Evolutionary conservation across 1,140 invertebrate genomes (phyloP).

Genomic region (Diabrotica virgifera): DNA sequence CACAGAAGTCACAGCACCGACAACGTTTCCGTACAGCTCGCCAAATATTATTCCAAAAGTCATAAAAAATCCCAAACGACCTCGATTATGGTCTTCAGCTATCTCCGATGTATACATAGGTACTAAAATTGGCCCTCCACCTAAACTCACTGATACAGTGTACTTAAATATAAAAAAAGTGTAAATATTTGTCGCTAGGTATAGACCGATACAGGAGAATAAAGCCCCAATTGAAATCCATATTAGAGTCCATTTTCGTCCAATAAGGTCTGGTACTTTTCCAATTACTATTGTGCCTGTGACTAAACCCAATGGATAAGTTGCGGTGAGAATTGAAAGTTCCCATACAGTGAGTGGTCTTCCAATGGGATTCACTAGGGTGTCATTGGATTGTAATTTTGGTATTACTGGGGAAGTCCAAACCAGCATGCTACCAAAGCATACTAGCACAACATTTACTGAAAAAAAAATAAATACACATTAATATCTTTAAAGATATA

Average conservation of each 20-base stretch:
- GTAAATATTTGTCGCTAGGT: conserved; percentile 41
- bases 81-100: conserved; percentile 43
- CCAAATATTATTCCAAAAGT: conserved; percentile 50
- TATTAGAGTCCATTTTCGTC: conserved; percentile 49
- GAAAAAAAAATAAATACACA: no score
- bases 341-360: conserved; percentile 50
- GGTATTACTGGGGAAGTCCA: conserved; percentile 71
- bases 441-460: no score
- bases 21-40: conserved; percentile 49
- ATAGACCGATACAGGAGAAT: conserved; percentile 45
- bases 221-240: conserved; percentile 45
- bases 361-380: conserved; percentile 39
- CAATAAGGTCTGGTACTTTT: conserved; percentile 28
- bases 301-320: conserved; percentile 75
- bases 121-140: conserved; percentile 50
- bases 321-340: conserved; percentile 75
- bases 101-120: conserved; percentile 55
- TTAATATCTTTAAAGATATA: no score
- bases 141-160: conserved; percentile 48
- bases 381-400: conserved; percentile 49
- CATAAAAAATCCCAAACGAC: conserved; percentile 57
- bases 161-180: conserved; percentile 47
- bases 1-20: conserved; percentile 62
- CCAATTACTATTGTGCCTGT: conserved; percentile 37
- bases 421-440: background rate